Base-by-base conservation (phyloP, 2,888 invertebrate species). In the Fragum whitleyi region DNA sequence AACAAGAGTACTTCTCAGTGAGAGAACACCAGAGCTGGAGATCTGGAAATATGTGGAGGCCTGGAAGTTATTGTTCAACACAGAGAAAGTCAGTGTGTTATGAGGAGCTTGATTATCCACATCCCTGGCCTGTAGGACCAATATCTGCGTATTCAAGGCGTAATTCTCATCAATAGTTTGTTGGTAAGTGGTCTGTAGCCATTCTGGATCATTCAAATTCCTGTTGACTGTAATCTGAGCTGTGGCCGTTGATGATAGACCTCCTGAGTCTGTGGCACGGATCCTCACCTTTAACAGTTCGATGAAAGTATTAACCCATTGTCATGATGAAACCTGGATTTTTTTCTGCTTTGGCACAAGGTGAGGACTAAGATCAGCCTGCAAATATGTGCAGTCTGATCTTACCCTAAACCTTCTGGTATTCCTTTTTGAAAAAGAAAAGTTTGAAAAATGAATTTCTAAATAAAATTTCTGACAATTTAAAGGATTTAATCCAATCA, bases 31-130 rank as follows among this genome's bases (percentile, higher is more conserved):
- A 81, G 97, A 97, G 0, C 97, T 96, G 92, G 98, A 97, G 5
- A 98, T 96, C 89, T 97, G 96, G 95, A 98, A 98, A 93, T 97
- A 98, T 89, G 97, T 97, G 0, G 96, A 95, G 0, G 97, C 96
- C 92, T 97, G 97, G 28, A 97, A 97, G 55, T 87, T 84, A 39
- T 51, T 59, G 14, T 87, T 85, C 26, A 78, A 72, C 39, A 91
- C 88, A 16, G 42, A 53, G 77, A 86, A 91, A 2, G 74, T 36
- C n/a, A 90, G 74, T 23, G 83, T 82, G 55, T 89, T 89, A 77
- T 86, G 83, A 5, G 90, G 90, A 2, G 87, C 47, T 85, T 86
- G 80, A 3, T 84, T 61, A 76, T 92, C 92, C 0, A 61, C 59
- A 79, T 92, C 92, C 1, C 51, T 39, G 39, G 91, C 92, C 14